These are phyloP conservation scores for Rhodinocichla rosea DNA, from an alignment of 2,113 vertebrate genomes.

Conservation along the genomic window DNA sequence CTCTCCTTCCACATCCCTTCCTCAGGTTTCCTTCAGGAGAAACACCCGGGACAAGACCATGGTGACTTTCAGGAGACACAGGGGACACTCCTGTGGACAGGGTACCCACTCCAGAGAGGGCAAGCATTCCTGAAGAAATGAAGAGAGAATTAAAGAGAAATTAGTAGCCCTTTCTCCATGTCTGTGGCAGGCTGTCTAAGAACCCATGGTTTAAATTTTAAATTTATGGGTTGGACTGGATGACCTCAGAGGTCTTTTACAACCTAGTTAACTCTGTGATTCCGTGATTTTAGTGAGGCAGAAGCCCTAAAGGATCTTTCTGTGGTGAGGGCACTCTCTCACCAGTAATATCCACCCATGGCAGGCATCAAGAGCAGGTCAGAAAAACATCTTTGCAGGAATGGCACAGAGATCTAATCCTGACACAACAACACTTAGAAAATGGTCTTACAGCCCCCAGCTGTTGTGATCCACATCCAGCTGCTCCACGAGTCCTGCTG, in stretches of 20 bases:
- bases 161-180: not conserved
- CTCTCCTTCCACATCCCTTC: not conserved
- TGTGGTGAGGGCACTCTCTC: not conserved
- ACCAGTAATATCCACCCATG: not conserved
- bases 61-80: not conserved
- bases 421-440: not conserved
- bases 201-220: not conserved
- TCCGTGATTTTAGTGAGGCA: not conserved
- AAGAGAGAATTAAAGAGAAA: not conserved
- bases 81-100: not conserved
- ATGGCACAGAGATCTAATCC: not conserved
- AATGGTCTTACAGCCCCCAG: not conserved
- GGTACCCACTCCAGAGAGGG: not conserved
- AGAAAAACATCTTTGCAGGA: not conserved
- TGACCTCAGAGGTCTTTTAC: not conserved
- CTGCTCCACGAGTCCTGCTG: not conserved
- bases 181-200: not conserved
- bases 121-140: not conserved
- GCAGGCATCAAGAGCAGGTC: not conserved
- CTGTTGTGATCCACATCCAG: not conserved
- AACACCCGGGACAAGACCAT: not conserved
- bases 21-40: not conserved
- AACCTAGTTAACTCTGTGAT: no score
- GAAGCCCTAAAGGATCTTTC: not conserved
- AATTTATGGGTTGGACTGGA: not conserved